A percentile compares a stretch with the other conserved stretches of the same genome.
These are phyloP conservation scores for Crocidura indochinensis DNA, from an alignment of 2,797 vertebrate species.

Conservation along the genomic window DNA sequence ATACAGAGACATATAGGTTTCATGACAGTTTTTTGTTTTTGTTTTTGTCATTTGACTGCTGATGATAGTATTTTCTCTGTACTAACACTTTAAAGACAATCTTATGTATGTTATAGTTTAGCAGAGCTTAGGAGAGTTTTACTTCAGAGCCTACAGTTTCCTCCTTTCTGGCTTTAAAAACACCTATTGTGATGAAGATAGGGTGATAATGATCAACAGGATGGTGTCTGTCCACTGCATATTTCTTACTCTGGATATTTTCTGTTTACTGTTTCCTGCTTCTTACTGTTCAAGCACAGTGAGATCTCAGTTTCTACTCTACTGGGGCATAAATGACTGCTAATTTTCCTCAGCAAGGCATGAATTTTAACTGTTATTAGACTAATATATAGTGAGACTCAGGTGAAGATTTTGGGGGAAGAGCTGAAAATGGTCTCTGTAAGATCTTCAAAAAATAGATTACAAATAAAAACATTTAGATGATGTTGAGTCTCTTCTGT, in stretches of 20 bases:
- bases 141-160: background rate
- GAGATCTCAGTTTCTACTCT: background rate
- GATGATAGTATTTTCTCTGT: background rate
- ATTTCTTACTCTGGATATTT: background rate
- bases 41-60: background rate
- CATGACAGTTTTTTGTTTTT: background rate
- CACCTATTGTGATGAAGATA: background rate
- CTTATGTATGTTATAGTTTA: background rate
- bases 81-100: background rate
- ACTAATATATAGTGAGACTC: background rate
- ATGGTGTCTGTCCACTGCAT: background rate
- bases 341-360: background rate
- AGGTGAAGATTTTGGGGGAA: background rate
- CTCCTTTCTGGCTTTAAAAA: background rate
- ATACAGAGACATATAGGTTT: background rate
- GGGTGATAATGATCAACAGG: background rate
- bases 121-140: background rate
- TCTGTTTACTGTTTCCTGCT: background rate
- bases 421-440: background rate
- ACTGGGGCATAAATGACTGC: background rate
- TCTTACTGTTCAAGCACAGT: background rate
- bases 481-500: slow-evolving; percentile 2
- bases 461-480: slow-evolving; percentile 49
- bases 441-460: slow-evolving; percentile 6
- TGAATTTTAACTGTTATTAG: slow-evolving; percentile 24